Evolutionary conservation across 2,797 vertebrate genomes (phyloP), one percentile per base, ranked within the genome.

Genomic region (Microcaecilia unicolor): DNA sequence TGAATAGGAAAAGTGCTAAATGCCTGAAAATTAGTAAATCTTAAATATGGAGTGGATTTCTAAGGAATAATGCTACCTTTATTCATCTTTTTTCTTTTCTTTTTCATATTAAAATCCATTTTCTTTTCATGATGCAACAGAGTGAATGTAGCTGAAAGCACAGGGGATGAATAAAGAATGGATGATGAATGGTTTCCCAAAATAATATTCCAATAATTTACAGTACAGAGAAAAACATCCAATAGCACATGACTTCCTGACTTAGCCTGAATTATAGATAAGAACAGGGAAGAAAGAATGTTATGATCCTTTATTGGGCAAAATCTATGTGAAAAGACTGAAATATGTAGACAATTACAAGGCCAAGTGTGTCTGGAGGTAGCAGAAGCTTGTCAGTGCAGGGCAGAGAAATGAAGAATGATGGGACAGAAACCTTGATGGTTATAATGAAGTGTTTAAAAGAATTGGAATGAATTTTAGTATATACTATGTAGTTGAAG

Each of bases 401-500:
- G 11, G 29, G 34, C 25, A 34, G 25, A 14, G 34, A 41, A 47
- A 28, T 23, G 26, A 52, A 15, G 15, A 62, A 33, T 27, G 42
- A 58, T 49, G 41, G 20, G 41, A 32, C 1, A 31, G 15, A 20
- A 40, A 35, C 13, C 7, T 37, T 41, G 18, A 31, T 48, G 34
- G 25, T 27, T 52, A 36, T 48, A 26, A 52, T 26, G 31, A 51
- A 41, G 36, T 24, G 15, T 18, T 57, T 49, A 28, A 48, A 43
- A 12, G 42, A 22, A 36, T 48, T n/a, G 15, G 30, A 55, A 34
- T 10, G 18, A 30, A n/a, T n/a, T n/a, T n/a, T n/a, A n/a, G n/a
- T n/a, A n/a, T n/a, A n/a, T n/a, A 23, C 13, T 42, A 38, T 15
- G 28, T 41, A 53, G 23, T 6, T 48, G 15, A 32, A 18, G 10